Base-by-base conservation (phyloP, 2,113 vertebrate species). In the Catharus minimus region DNA sequence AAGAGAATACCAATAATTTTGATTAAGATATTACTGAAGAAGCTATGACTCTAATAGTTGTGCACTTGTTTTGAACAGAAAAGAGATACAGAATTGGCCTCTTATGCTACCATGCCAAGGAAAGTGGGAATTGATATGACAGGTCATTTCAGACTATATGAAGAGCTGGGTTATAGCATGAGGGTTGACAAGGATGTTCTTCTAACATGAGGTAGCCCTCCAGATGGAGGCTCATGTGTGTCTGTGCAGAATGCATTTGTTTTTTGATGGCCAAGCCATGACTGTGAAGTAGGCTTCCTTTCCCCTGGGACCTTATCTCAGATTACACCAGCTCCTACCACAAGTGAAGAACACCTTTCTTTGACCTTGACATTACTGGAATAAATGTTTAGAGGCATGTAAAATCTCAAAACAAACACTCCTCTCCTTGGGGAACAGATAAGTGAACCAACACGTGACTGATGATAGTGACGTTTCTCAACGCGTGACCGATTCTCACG, bases 361-460 rank as follows among this genome's bases (percentile, higher is more conserved):
- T 75, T 86, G 80, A 91, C 73, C 80, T 86, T 94, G 72, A 62
- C 32, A 8, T 91, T 82, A 86, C 90, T 90, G 75, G 53, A 71
- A 56, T 81, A 88, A 88, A 90, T 24, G 38, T 83, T 91, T 71
- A 78, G 52, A 50, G 43, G 33, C 2, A 1, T 90, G 49, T 85
- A 89, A 92, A 89, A 87, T 27, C 60, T 49, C 53, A 7, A 83
- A 86, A 73, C 69, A 84, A 88, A 86, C 1, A 11, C 33, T 60
- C 13, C 62, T 78, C 15, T 81, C 55, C 57, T 57, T 81, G 28
- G 23, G 50, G 26, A 92, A 21, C n/a, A 36, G 36, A 23, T 83
- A 90, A 75, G 49, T n/a, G 53, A 71, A 10, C 7, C 41, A 86
- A 78, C 41, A 86, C 4, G 3, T 67, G 79, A 60, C 4, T 82